These are phyloP conservation scores for Sebastes taczanowskii DNA, from an alignment of 2,797 vertebrate species.

Conservation along the genomic window DNA sequence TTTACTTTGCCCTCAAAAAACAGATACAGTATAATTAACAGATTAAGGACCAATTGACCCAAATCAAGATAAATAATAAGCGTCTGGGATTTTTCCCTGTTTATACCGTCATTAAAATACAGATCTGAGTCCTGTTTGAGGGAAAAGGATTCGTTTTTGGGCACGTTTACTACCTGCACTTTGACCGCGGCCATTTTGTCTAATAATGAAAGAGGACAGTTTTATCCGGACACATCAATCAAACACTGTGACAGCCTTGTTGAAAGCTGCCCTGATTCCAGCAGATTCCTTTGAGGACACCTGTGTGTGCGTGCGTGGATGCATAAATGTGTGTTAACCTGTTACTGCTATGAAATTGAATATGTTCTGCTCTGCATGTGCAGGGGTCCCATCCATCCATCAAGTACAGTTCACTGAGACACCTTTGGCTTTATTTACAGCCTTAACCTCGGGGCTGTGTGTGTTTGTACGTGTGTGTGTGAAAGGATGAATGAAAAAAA, in stretches of 20 bases:
- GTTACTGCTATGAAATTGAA: constrained; percentile 12
- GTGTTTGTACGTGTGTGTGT: neutral
- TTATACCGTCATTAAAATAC: neutral
- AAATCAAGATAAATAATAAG: neutral
- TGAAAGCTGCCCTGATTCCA: constrained; percentile 36
- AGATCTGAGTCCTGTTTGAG: neutral
- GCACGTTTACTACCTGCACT: neutral
- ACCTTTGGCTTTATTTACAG: neutral
- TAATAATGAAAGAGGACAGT: constrained; percentile 28
- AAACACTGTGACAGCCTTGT: constrained; percentile 20
- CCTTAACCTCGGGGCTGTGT: neutral
- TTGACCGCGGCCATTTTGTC: constrained; percentile 18
- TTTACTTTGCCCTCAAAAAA: neutral
- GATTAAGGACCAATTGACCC: neutral
- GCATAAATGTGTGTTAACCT: constrained; percentile 5
- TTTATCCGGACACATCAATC: constrained; percentile 35
- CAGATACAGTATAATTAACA: neutral
- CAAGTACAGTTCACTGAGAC: constrained; percentile 20
- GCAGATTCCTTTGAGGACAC: constrained; percentile 53
- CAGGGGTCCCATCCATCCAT: constrained; percentile 11
- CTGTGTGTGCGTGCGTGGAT: constrained; percentile 18
- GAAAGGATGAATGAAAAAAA: neutral
- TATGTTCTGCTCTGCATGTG: constrained; percentile 25
- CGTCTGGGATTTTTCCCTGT: neutral
- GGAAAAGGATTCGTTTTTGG: neutral